These are phyloP conservation scores for Anas capensis DNA, from an alignment of 2,797 vertebrate genomes.

Conservation along the genomic window DNA sequence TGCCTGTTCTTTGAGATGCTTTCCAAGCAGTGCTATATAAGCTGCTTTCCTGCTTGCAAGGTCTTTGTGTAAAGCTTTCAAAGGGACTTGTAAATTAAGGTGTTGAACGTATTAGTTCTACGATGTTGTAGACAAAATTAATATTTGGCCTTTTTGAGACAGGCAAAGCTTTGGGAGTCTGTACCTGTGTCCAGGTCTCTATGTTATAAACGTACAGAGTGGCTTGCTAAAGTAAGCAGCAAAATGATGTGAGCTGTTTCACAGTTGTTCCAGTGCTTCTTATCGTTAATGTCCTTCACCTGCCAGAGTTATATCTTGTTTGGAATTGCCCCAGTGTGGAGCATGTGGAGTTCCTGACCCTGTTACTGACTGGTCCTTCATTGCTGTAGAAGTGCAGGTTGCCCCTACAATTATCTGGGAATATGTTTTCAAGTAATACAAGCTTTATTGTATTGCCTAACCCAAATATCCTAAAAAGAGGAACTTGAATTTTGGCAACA, in stretches of 20 bases:
- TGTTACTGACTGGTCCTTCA: neutral
- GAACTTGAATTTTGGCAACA: neutral
- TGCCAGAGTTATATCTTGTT: neutral
- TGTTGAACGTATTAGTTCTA: neutral
- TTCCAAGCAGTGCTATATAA: neutral
- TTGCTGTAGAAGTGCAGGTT: neutral
- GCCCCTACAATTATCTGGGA: neutral
- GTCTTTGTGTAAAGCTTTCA: neutral
- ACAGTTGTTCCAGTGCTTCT: neutral
- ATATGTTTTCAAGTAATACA: neutral
- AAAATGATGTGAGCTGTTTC: accelerated
- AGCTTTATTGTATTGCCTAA: neutral
- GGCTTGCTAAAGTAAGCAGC: neutral
- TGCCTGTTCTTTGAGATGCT: neutral
- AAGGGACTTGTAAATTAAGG: neutral
- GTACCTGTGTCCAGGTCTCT: neutral
- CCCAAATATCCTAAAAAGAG: neutral
- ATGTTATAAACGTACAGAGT: neutral
- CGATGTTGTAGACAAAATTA: neutral
- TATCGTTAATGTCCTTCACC: neutral
- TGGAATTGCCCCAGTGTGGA: neutral
- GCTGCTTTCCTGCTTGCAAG: neutral
- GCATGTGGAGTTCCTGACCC: accelerated
- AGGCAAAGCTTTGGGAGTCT: neutral
- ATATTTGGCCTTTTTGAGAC: neutral